Evolutionary conservation across 1,140 invertebrate genomes (phyloP), one percentile per base, ranked within the genome.

Genomic region (Mya arenaria): DNA sequence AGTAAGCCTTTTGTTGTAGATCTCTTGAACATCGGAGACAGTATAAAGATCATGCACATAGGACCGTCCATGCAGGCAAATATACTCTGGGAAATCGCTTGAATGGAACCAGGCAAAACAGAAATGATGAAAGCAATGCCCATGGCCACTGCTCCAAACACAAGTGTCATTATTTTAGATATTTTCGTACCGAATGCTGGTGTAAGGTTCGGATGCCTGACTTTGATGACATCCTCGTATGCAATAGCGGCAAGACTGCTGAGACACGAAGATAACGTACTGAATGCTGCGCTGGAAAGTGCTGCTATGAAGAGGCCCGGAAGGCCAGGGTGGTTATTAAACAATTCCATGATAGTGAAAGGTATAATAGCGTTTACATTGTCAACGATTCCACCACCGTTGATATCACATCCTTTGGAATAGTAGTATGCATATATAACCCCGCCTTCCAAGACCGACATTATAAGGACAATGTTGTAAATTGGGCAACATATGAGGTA

Each of bases 291-390:
- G 55, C 75, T 79, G 17, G 58, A 79, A 5, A 79, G 60, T 23
- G 75, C 44, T 17, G 75, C 75, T 39, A 66, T 48, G 36, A 79
- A 79, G n/a, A 79, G n/a, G 32, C 75, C 75, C 0, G 75, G 23
- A 4, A 79, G 19, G 17, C 75, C 75, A 0, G 75, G 75, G 1
- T 34, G 25, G 1, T 44, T 19, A n/a, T 79, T 25, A 56, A 79
- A 79, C 15, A 79, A 15, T 17, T 79, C 75, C 39, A 68, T 3
- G 17, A 68, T 44, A 34, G 75, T 52, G 48, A 68, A 68, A 37
- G 75, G 60, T 23, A 79, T 4, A 28, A 79, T 79, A 56, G 63
- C 25, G 36, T 79, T 79, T 19, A 65, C 30, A 56, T 79, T 79
- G 6, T 66, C 41, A 8, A 68, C 36, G 10, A 68, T 23, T 0